Percentiles rank a stretch among this genome's conserved stretches.
Evolutionary conservation across 2,888 invertebrate genomes (phyloP).

Genomic region (Calephelis perditalis): DNA sequence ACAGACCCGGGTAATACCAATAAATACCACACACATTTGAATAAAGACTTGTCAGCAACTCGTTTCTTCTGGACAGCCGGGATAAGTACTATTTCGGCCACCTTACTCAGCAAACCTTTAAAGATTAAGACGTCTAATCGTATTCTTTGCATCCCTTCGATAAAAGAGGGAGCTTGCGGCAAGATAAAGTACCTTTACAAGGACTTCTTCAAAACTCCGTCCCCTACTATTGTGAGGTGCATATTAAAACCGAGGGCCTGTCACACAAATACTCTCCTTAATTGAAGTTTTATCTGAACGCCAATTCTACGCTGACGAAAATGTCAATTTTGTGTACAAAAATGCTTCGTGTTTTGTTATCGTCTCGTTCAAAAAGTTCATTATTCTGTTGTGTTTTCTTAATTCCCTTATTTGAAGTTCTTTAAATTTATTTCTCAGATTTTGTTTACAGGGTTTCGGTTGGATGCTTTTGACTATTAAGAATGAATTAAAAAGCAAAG

Average conservation of each 20-base stretch:
- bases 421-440: not conserved
- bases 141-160: constrained; percentile 47
- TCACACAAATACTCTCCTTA: constrained; percentile 57
- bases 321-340: constrained; percentile 49
- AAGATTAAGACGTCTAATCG: constrained; percentile 67
- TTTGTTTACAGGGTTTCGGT: constrained; percentile 1
- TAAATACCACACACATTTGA: constrained; percentile 8
- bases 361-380: not conserved
- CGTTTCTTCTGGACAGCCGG: constrained; percentile 16
- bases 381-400: constrained; percentile 16
- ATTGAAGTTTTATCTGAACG: constrained; percentile 59
- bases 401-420: not conserved
- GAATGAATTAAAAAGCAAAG: not conserved
- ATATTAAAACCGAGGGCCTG: constrained; percentile 63
- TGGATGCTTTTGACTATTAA: not conserved
- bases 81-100: constrained; percentile 30
- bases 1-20: not conserved
- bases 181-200: constrained; percentile 65
- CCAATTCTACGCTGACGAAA: constrained; percentile 58
- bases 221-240: constrained; percentile 68
- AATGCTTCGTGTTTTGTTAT: constrained; percentile 27
- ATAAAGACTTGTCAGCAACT: constrained; percentile 10
- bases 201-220: constrained; percentile 66
- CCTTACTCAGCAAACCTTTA: constrained; percentile 41
- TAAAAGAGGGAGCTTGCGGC: constrained; percentile 58